These are phyloP conservation scores for Bambusicola thoracicus DNA, from an alignment of 2,113 vertebrate genomes.

Conservation along the genomic window DNA sequence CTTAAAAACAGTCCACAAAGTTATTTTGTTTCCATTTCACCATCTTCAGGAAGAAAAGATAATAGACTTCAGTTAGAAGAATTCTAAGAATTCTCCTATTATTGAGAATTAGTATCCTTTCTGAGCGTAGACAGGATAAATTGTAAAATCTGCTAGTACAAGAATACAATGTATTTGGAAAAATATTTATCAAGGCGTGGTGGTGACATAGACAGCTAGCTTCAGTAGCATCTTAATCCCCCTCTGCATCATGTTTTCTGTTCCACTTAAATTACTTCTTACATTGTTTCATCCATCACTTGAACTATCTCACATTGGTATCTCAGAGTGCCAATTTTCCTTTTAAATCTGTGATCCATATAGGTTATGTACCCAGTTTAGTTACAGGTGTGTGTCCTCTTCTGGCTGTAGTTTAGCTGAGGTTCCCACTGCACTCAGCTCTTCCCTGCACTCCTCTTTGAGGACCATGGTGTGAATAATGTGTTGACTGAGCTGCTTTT, in stretches of 20 bases:
- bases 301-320: background rate
- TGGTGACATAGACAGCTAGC: background rate
- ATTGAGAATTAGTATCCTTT: background rate
- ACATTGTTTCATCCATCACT: background rate
- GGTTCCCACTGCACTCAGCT: background rate
- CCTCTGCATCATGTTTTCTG: background rate
- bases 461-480: background rate
- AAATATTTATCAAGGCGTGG: background rate
- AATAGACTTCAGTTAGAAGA: background rate
- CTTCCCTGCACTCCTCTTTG: rapidly evolving
- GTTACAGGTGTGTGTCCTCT: background rate
- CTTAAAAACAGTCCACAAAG: background rate
- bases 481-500: background rate
- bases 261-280: background rate
- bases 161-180: background rate
- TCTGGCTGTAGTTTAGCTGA: background rate
- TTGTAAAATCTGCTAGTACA: background rate
- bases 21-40: background rate
- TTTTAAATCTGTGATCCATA: background rate
- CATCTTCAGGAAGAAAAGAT: background rate
- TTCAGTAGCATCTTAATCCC: background rate
- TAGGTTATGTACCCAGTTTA: background rate
- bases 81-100: too few species aligned
- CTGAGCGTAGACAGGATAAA: background rate
- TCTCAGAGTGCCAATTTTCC: background rate